Base-by-base conservation (phyloP, 2,888 invertebrate species). In the Lithophane socia region DNA sequence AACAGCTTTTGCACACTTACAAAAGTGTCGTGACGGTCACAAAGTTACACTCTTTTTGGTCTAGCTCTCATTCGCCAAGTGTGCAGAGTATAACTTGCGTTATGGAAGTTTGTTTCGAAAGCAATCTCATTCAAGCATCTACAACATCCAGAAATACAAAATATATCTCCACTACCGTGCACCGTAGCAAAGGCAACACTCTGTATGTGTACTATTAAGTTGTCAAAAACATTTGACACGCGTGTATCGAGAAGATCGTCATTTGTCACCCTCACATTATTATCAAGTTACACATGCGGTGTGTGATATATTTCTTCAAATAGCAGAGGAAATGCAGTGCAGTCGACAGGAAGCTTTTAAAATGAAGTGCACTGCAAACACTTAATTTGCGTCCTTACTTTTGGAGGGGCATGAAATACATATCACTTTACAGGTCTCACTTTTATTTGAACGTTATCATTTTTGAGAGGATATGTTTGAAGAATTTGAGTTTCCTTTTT, bases 351-450 rank as follows among this genome's bases (percentile, higher is more conserved):
- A 94, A 94, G 94, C 94, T 94, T 92, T 94, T 91, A 91, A 92
- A 93, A 95, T 94, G 92, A 95, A 96, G 96, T 95, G 95, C 93
- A 93, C 75, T 86, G 92, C 90, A 94, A 95, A 96, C 95, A 96
- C 91, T 94, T 92, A 91, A 93, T 94, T 93, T 92, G 91, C 90
- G 91, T 91, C 91, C 89, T 85, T 90, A 92, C 89, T 89, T 91
- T 87, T 83, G 89, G 91, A 92, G 89, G 88, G 88, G 86, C 86
- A 84, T 73, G 74, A 77, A 80, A 67, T 77, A 79, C 76, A 77
- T 88, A 85, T 88, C 80, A 75, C 61, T 82, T 86, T 75, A 70
- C 77, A 21, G 52, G 49, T 56, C 56, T 73, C 54, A 54, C 0
- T 71, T 68, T 67, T 49, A 65, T 71, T 58, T 76, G 4, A 60